These are phyloP conservation scores for Subacronicta megacephala DNA, from an alignment of 2,888 invertebrate genomes.

Conservation along the genomic window DNA sequence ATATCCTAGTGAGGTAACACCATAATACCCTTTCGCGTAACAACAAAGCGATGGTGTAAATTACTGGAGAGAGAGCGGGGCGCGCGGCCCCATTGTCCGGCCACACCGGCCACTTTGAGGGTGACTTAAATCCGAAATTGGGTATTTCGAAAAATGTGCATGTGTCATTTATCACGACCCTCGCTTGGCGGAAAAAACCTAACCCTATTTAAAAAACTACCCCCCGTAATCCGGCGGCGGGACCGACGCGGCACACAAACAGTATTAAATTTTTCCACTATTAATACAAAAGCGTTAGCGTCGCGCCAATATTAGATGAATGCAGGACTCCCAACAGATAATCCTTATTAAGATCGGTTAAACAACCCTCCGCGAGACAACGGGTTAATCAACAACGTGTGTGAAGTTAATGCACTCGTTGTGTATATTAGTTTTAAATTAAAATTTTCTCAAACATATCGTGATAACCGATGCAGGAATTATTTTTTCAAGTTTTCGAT, in stretches of 20 bases:
- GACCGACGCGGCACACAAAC: constrained; percentile 84
- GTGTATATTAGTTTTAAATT: constrained; percentile 35
- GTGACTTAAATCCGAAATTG: constrained; percentile 91
- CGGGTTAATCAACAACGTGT: constrained; percentile 47
- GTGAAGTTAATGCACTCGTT: constrained; percentile 29
- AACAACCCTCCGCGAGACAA: constrained; percentile 58
- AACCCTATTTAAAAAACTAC: constrained; percentile 89
- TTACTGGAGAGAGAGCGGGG: constrained; percentile 66
- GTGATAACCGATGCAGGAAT: too few species aligned
- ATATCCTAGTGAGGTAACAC: constrained; percentile 63
- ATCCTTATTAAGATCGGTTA: constrained; percentile 83
- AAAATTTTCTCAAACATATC: too few species aligned
- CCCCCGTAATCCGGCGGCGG: constrained; percentile 83
- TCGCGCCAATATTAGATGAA: constrained; percentile 87
- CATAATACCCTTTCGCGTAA: constrained; percentile 66
- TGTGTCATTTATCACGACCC: constrained; percentile 90
- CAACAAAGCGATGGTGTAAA: constrained; percentile 82
- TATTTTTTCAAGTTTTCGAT: too few species aligned
- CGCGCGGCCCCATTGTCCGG: constrained; percentile 78
- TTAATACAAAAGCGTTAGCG: constrained; percentile 82
- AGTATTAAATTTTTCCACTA: constrained; percentile 87
- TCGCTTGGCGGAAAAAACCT: constrained; percentile 82
- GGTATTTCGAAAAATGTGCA: constrained; percentile 90
- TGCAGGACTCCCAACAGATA: constrained; percentile 72
- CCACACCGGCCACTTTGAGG: constrained; percentile 87